Evolutionary conservation across 2,113 vertebrate species (phyloP).

Genomic region (Antigone vipio): DNA sequence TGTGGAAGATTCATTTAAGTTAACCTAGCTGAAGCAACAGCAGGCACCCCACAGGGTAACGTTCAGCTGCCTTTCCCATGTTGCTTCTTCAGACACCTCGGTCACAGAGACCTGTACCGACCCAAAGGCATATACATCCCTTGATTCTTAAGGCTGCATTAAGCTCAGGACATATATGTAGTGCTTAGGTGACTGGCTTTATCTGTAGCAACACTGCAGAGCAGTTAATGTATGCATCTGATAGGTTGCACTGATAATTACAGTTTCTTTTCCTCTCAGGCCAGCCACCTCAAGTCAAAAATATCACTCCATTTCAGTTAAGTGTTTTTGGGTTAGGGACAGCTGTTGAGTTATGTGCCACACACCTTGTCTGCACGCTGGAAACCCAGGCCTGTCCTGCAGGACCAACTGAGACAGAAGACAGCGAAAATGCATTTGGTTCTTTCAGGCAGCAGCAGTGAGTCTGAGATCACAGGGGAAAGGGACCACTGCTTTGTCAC

Average conservation of each 20-base stretch:
- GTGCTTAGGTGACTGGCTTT: not conserved
- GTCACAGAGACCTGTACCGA: not conserved
- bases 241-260: not conserved
- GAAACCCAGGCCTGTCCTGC: not conserved
- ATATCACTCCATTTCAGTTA: not conserved
- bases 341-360: not conserved
- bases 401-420: not conserved
- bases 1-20: not conserved
- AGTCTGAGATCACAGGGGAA: not conserved
- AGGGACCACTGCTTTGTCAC: not conserved
- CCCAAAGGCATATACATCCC: not conserved
- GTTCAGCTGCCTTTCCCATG: not conserved
- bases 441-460: not conserved
- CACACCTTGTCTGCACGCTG: not conserved
- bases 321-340: not conserved
- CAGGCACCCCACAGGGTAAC: accelerated
- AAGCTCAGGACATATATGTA: not conserved
- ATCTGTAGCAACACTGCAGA: not conserved
- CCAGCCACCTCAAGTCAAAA: not conserved
- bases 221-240: not conserved
- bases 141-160: not conserved
- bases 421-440: not conserved
- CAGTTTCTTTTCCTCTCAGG: not conserved
- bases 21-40: not conserved
- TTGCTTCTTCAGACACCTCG: not conserved